Evolutionary conservation across 1,140 invertebrate genomes (phyloP), one percentile per base, ranked within the genome.

Genomic region (Sycophaga agraensis): DNA sequence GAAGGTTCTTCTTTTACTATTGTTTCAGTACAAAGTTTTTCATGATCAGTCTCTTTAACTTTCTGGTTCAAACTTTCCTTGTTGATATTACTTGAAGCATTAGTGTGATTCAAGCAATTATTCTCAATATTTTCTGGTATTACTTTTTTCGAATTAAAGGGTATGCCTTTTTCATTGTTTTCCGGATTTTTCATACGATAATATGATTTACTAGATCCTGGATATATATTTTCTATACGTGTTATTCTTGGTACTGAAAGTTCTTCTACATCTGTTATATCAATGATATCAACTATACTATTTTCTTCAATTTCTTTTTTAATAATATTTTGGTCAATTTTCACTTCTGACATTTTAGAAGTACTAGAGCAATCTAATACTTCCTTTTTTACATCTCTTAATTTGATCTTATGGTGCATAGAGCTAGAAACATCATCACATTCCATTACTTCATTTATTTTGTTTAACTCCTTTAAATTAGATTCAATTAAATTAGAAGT

Each of bases 1-100:
- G 1, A 22, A 42, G 6, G 14, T 5, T 53, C 49, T 3, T 14
- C 37, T 45, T 34, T 53, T 11, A 34, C 0, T 43, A 9, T 4
- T 6, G 37, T 9, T 42, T 59, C 26, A 2, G 46, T 42, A 34
- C 50, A 31, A 34, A 58, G 37, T 3, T 49, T 50, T 31, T 59
- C 57, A 49, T n/a, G n/a, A n/a, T n/a, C n/a, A n/a, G n/a, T n/a
- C n/a, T n/a, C n/a, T n/a, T n/a, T n/a, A n/a, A n/a, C n/a, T n/a
- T n/a, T n/a, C n/a, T n/a, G n/a, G n/a, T n/a, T n/a, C n/a, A n/a
- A n/a, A n/a, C n/a, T n/a, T n/a, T n/a, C n/a, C n/a, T n/a, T n/a
- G n/a, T n/a, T n/a, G n/a, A n/a, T n/a, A n/a, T n/a, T n/a, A n/a
- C n/a, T n/a, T n/a, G n/a, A n/a, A n/a, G n/a, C n/a, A n/a, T n/a